Percentiles rank a stretch among this genome's conserved stretches.
These are phyloP conservation scores for Pachyrhynchus sulphureomaculatus DNA, from an alignment of 1,140 invertebrate genomes.

Conservation along the genomic window DNA sequence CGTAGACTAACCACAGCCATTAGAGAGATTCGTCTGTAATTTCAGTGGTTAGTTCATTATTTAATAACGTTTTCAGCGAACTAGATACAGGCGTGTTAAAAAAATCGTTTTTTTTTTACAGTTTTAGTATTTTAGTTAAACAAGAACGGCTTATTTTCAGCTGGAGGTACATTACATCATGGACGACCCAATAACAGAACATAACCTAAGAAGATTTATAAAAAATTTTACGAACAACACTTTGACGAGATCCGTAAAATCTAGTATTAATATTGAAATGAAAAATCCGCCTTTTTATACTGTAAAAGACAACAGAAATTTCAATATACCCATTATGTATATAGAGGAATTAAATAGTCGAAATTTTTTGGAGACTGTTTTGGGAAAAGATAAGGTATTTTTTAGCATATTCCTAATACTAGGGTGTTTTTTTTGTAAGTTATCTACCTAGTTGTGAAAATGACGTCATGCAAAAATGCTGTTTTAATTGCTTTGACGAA, in stretches of 20 bases:
- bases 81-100: too few relatives aligned
- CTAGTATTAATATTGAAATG: constrained; percentile 44
- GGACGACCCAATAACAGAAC: constrained; percentile 58
- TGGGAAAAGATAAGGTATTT: constrained; percentile 44
- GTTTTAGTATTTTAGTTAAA: too few relatives aligned
- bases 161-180: constrained; percentile 69
- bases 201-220: constrained; percentile 63
- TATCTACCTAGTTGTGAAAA: too few relatives aligned
- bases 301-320: constrained; percentile 48
- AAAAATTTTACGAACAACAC: constrained; percentile 62
- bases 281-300: constrained; percentile 47
- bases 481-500: too few relatives aligned
- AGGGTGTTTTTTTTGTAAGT: too few relatives aligned
- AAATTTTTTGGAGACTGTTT: constrained; percentile 55
- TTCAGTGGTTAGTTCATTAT: too few relatives aligned
- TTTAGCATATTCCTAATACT: not conserved
- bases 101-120: too few relatives aligned
- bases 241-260: constrained; percentile 53
- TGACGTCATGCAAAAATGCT: too few relatives aligned
- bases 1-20: too few relatives aligned
- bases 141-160: too few relatives aligned
- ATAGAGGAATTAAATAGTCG: constrained; percentile 60
- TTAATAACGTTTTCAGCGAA: too few relatives aligned
- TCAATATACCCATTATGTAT: constrained; percentile 42
- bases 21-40: too few relatives aligned